Percentiles rank a stretch among this genome's conserved stretches.
Evolutionary conservation across 2,113 vertebrate genomes (phyloP).

Genomic region (Myrmophylax atrothorax): DNA sequence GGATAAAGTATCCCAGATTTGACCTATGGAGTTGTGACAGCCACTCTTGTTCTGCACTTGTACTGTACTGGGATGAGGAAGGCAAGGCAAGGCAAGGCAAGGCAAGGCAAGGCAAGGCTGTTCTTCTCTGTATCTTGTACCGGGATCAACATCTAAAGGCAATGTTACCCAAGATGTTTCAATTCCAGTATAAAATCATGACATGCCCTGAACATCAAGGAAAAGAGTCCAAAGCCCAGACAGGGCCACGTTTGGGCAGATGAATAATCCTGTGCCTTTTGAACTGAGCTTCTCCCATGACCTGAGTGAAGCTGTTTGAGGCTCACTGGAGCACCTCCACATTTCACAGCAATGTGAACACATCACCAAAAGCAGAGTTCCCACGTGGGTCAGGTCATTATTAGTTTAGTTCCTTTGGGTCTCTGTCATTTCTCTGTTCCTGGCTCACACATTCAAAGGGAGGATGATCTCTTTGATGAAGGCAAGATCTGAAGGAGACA

Average conservation of each 20-base stretch:
- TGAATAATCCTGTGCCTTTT: not conserved
- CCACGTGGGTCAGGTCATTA: fast-evolving
- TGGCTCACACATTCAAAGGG: fast-evolving
- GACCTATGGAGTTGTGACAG: not conserved
- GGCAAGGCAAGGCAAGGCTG: not conserved
- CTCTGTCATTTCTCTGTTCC: not conserved
- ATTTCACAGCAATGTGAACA: not conserved
- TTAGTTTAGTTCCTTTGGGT: fast-evolving
- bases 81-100: not conserved
- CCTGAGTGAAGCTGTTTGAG: not conserved
- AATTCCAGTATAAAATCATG: not conserved
- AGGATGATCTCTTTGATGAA: not conserved
- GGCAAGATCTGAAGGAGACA: not conserved
- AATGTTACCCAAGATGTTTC: fast-evolving
- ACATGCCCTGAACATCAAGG: fast-evolving
- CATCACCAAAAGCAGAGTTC: not conserved
- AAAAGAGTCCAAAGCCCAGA: not conserved
- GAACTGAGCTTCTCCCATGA: not conserved
- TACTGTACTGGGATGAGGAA: not conserved
- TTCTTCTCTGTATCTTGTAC: not conserved
- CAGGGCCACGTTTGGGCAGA: not conserved
- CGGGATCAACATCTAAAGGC: not conserved
- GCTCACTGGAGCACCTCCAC: not conserved
- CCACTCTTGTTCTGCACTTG: not conserved
- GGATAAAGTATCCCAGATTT: not conserved